A percentile compares a stretch with the other conserved stretches of the same genome.
phyloP scores from a whole-genome alignment of 37 sponge, comb jelly and placozoan species.

The Oscarella lobularis region DNA sequence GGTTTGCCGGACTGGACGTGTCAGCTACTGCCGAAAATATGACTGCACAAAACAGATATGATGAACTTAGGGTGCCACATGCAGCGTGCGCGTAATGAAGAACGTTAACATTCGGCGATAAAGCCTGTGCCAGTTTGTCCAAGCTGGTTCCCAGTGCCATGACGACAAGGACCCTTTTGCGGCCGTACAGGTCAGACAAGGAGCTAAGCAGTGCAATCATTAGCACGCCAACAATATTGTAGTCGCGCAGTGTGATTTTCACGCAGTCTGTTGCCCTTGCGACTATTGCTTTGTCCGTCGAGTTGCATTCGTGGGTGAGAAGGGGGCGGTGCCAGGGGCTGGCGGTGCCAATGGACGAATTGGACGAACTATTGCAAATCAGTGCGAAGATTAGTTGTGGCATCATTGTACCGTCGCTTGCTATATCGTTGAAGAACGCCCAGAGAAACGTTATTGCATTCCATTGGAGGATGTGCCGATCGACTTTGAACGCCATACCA shows the following conservation, averaged over 20 bases:
- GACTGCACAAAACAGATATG: not conserved
- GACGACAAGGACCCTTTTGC: not conserved
- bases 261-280: not conserved
- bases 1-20: not conserved
- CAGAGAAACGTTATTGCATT: not conserved
- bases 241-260: not conserved
- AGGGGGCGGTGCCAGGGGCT: not conserved
- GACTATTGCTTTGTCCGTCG: not conserved
- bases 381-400: not conserved
- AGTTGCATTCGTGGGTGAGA: not conserved
- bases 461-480: not conserved
- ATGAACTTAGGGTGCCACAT: not conserved
- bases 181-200: not conserved
- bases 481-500: too few relatives aligned
- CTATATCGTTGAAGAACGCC: not conserved
- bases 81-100: not conserved
- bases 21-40: not conserved
- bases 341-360: not conserved
- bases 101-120: not conserved
- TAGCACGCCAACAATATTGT: not conserved
- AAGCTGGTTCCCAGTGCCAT: not conserved
- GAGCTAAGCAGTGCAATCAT: not conserved
- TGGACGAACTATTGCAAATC: not conserved
- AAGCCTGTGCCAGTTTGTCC: not conserved
- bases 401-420: not conserved